Percentiles rank a stretch among this genome's conserved stretches.
Conservation (phyloP, 2,113 vertebrate species). For the Ammodytes dubius region DNA sequence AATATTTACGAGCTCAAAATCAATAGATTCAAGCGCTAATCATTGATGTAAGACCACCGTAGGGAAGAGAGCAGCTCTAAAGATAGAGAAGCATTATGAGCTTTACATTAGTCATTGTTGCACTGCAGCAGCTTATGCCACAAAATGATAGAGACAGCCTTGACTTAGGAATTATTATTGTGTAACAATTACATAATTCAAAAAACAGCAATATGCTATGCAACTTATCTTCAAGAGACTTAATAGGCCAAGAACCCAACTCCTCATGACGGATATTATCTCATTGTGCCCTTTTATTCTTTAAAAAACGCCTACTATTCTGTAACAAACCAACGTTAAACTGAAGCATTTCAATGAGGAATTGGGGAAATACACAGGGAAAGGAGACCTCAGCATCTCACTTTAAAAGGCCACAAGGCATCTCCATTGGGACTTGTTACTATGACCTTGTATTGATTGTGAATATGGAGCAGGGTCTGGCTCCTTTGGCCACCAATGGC, state of each 20-base stretch:
- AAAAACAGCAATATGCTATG: background rate
- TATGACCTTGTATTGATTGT: slow-evolving; percentile 55
- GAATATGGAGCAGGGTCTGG: slow-evolving; percentile 35
- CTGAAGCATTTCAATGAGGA: slow-evolving; percentile 11
- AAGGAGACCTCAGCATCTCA: slow-evolving; percentile 1
- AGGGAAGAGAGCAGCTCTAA: background rate
- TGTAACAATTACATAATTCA: background rate
- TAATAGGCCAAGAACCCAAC: background rate
- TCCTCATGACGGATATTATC: background rate
- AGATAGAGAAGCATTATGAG: slow-evolving; percentile 20
- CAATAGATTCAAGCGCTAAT: slow-evolving; percentile 9
- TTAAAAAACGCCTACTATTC: slow-evolving; percentile 1
- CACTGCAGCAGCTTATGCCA: background rate
- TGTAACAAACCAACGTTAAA: slow-evolving; percentile 33
- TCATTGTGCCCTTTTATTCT: background rate
- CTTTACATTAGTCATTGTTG: slow-evolving; percentile 2
- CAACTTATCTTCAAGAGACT: background rate
- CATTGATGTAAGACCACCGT: slow-evolving; percentile 11
- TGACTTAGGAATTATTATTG: background rate
- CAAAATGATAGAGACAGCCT: background rate
- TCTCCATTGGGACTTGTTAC: slow-evolving; percentile 42
- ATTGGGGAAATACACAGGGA: slow-evolving; percentile 29
- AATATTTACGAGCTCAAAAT: slow-evolving; percentile 30
- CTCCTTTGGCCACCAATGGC: slow-evolving; percentile 30
- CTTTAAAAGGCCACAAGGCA: slow-evolving; percentile 46